A percentile compares a stretch with the other conserved stretches of the same genome.
Evolutionary conservation across 2,888 invertebrate species (phyloP).

Genomic region (Lamellibrachia satsuma): DNA sequence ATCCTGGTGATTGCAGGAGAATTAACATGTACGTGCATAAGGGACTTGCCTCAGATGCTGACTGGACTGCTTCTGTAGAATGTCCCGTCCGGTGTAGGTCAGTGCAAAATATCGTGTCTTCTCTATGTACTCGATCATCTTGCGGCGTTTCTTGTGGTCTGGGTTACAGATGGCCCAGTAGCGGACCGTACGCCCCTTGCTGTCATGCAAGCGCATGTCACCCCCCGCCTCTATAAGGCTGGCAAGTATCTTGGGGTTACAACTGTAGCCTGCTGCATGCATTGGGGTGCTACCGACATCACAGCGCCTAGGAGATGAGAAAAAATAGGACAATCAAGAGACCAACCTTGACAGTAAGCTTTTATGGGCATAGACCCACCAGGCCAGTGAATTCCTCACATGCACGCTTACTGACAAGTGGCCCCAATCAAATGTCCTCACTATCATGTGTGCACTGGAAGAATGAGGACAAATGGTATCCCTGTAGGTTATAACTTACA

Average conservation of each 20-base stretch:
- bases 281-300: slow-evolving; percentile 65
- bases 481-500: too few relatives aligned
- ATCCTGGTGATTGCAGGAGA: too few relatives aligned
- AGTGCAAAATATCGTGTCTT: slow-evolving; percentile 58
- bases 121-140: slow-evolving; percentile 59
- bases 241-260: slow-evolving; percentile 59
- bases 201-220: slow-evolving; percentile 66
- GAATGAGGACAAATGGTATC: too few relatives aligned
- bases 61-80: slow-evolving; percentile 18
- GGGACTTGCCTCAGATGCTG: background rate
- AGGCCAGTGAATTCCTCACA: background rate
- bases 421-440: background rate
- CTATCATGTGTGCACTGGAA: background rate
- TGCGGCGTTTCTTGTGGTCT: slow-evolving; percentile 50
- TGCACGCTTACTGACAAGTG: background rate
- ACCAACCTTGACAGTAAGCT: background rate
- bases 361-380: background rate
- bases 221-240: slow-evolving; percentile 65
- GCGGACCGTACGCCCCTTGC: slow-evolving; percentile 55
- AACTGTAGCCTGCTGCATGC: slow-evolving; percentile 64
- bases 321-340: background rate
- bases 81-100: slow-evolving; percentile 40
- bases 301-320: slow-evolving; percentile 54
- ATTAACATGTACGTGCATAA: background rate
- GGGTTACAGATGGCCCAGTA: slow-evolving; percentile 57